Conservation (phyloP, 2,797 vertebrate species). For the Antennarius maculatus region DNA sequence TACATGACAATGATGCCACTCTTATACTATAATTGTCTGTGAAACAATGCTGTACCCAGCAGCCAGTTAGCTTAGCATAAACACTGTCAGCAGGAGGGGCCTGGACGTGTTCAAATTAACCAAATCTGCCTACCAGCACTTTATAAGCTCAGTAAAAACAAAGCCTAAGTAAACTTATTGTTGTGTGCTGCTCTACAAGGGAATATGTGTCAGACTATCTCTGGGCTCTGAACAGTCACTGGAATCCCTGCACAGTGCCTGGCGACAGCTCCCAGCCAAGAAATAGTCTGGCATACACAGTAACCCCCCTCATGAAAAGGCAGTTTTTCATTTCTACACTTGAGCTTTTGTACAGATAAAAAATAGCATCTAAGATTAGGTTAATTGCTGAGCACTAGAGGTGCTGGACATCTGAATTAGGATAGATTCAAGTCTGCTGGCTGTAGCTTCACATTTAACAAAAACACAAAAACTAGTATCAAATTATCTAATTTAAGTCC, state of each 20-base stretch:
- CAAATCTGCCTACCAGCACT: not conserved
- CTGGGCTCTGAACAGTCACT: not conserved
- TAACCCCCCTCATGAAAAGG: not conserved
- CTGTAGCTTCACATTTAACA: not conserved
- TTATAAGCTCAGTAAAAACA: not conserved
- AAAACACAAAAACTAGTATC: not conserved
- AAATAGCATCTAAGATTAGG: not conserved
- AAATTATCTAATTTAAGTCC: not conserved
- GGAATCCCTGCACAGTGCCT: not conserved
- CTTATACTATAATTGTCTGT: not conserved
- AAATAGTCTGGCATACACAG: conserved; percentile 2
- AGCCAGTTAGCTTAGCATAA: conserved; percentile 3
- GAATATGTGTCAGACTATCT: not conserved
- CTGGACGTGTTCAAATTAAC: not conserved
- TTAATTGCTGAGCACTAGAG: not conserved
- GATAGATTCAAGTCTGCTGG: not conserved
- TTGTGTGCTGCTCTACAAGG: not conserved
- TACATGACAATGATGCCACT: too few species aligned
- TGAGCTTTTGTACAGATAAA: not conserved
- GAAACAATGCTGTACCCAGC: not conserved
- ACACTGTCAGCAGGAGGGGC: not conserved
- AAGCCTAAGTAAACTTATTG: not conserved
- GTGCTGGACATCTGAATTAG: too few species aligned
- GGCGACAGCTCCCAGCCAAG: not conserved
- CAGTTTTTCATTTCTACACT: not conserved